Conservation (phyloP, 1,140 invertebrate genomes). For the Ctenoplectra terminalis region DNA sequence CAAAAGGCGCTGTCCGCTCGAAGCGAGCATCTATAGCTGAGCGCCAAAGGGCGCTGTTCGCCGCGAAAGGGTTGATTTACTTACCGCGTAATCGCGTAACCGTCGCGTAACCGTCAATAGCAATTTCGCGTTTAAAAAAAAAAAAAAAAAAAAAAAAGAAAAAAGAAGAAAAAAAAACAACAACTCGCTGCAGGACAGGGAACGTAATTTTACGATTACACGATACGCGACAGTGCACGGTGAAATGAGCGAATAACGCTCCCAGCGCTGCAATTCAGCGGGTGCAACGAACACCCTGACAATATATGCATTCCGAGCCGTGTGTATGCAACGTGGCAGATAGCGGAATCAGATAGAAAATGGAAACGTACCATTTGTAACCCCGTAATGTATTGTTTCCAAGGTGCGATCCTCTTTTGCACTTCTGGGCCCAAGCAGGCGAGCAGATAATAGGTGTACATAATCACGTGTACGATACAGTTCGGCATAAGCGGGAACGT, state of each 20-base stretch:
- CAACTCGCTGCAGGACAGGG: constrained; percentile 3
- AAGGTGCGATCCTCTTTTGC: constrained; percentile 91
- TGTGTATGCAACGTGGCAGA: not conserved
- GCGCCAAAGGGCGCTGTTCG: no score
- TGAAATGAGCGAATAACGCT: constrained; percentile 47
- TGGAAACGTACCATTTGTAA: constrained; percentile 89
- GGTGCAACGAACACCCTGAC: constrained; percentile 10
- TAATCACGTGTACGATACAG: constrained; percentile 86
- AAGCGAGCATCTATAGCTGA: no score
- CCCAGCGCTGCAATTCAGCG: constrained; percentile 34
- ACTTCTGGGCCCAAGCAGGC: constrained; percentile 89
- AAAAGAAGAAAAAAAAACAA: no score
- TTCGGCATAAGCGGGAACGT: constrained; percentile 84
- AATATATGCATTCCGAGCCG: constrained; percentile 7
- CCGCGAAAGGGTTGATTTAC: no score
- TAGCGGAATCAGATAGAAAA: constrained; percentile 28
- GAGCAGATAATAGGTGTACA: constrained; percentile 88
- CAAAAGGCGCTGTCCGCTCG: no score
- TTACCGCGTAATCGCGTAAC: not conserved
- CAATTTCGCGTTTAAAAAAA: constrained; percentile 41
- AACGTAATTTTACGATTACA: constrained; percentile 51
- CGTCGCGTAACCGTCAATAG: constrained; percentile 20
- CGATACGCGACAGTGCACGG: constrained; percentile 24
- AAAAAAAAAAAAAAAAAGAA: no score
- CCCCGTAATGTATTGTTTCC: constrained; percentile 94